Percentiles rank a stretch among this genome's conserved stretches.
Evolutionary conservation across 2,113 vertebrate species (phyloP).

Genomic region (Neotragus pygmaeus): DNA sequence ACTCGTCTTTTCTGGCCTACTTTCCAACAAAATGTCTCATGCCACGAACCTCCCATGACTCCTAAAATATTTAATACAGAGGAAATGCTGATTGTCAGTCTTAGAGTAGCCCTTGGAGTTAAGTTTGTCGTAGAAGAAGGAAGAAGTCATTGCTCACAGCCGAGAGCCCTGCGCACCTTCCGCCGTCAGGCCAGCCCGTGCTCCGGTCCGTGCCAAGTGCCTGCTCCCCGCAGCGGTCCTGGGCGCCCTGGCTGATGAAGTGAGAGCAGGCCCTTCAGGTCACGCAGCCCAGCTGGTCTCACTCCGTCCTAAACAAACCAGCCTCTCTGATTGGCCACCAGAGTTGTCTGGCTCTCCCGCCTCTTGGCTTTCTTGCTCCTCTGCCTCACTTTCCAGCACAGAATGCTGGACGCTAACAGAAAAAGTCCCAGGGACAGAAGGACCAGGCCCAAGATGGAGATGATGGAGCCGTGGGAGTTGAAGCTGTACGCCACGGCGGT

Average conservation of each 20-base stretch:
- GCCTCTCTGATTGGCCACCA: slow-evolving; percentile 89
- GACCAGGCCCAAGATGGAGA: slow-evolving; percentile 92
- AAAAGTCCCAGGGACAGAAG: slow-evolving; percentile 88
- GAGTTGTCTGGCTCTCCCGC: slow-evolving; percentile 92
- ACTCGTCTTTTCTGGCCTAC: slow-evolving; percentile 48
- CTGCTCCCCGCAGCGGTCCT: neutral
- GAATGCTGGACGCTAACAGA: slow-evolving; percentile 87
- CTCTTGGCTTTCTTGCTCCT: slow-evolving; percentile 90
- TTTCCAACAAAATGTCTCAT: slow-evolving; percentile 43
- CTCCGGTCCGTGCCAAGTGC: neutral
- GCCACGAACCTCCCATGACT: neutral
- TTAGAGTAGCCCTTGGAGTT: slow-evolving; percentile 51
- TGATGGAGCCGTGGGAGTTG: slow-evolving; percentile 97
- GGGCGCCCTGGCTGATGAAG: neutral
- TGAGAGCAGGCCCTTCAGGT: neutral
- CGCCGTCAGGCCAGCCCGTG: neutral
- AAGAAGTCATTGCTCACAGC: neutral
- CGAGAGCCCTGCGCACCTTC: neutral
- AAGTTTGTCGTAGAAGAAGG: slow-evolving; percentile 67
- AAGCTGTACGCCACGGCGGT: slow-evolving; percentile 95
- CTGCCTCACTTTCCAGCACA: slow-evolving; percentile 91
- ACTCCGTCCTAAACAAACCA: slow-evolving; percentile 81
- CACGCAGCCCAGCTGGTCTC: neutral
- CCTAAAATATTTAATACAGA: neutral
- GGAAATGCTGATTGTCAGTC: slow-evolving; percentile 31